Conservation (phyloP, 1,140 invertebrate genomes). For the Temnothorax longispinosus region DNA sequence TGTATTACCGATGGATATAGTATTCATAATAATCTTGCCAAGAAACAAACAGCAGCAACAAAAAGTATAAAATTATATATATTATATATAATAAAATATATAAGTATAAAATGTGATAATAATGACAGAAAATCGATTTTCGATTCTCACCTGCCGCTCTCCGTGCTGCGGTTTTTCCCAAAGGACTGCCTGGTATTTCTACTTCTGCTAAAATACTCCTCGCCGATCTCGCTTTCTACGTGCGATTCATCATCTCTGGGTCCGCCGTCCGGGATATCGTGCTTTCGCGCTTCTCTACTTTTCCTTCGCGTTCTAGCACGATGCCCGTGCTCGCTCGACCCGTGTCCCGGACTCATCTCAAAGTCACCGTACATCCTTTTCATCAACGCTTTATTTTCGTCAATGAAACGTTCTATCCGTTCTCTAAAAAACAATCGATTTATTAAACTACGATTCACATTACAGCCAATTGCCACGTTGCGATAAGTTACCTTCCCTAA, state of each 20-base stretch:
- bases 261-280: constrained; percentile 83
- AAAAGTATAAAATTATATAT: not conserved
- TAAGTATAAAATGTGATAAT: no score
- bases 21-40: not conserved
- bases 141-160: constrained; percentile 86
- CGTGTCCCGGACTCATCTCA: constrained; percentile 87
- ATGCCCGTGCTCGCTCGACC: constrained; percentile 82
- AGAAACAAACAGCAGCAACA: not conserved
- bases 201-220: constrained; percentile 86
- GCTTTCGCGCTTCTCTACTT: constrained; percentile 80
- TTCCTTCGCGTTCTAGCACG: constrained; percentile 80
- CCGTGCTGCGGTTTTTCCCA: constrained; percentile 86
- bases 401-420: constrained; percentile 95
- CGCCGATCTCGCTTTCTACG: constrained; percentile 62
- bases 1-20: no score
- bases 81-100: no score
- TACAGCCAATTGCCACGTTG: not conserved
- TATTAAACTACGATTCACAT: not conserved
- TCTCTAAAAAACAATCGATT: constrained; percentile 89
- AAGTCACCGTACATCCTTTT: constrained; percentile 97
- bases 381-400: constrained; percentile 97
- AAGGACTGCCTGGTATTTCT: constrained; percentile 87
- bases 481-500: not conserved
- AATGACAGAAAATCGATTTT: not conserved
- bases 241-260: constrained; percentile 78